A percentile compares a stretch with the other conserved stretches of the same genome.
Evolutionary conservation across 2,113 vertebrate species (phyloP).

Genomic region (Xerus inauris): DNA sequence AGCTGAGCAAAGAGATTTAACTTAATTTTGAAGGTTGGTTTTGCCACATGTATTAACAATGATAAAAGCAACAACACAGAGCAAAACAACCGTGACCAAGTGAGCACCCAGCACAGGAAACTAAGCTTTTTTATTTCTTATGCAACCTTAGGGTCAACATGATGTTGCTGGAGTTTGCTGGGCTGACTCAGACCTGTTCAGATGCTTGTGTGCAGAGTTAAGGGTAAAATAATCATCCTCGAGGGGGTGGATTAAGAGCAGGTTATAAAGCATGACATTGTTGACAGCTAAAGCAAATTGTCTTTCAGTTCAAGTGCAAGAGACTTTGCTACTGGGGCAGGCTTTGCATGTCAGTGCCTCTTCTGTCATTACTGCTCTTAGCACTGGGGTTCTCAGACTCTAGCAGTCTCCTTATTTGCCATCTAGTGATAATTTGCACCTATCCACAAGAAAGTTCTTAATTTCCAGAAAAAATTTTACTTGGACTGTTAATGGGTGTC

Average conservation of each 20-base stretch:
- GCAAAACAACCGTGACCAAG: slow-evolving; percentile 53
- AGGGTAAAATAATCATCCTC: slow-evolving; percentile 64
- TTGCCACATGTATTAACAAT: slow-evolving; percentile 64
- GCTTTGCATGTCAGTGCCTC: background rate
- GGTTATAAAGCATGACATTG: slow-evolving; percentile 65
- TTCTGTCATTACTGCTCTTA: background rate
- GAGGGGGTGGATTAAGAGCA: slow-evolving; percentile 69
- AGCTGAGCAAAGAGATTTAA: slow-evolving; percentile 70
- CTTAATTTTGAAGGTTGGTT: slow-evolving; percentile 56
- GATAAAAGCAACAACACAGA: slow-evolving; percentile 63
- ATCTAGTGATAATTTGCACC: background rate
- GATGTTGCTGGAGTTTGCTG: slow-evolving; percentile 36
- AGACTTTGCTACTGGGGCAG: slow-evolving; percentile 35
- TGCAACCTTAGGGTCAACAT: slow-evolving; percentile 61
- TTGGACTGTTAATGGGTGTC: background rate
- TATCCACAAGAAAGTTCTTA: background rate
- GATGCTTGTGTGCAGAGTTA: slow-evolving; percentile 49
- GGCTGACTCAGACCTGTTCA: slow-evolving; percentile 63
- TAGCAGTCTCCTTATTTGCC: background rate
- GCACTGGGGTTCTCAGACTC: background rate
- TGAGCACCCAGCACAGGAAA: slow-evolving; percentile 46
- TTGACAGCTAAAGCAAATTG: slow-evolving; percentile 74
- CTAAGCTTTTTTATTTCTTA: slow-evolving; percentile 51
- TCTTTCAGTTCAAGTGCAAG: slow-evolving; percentile 49
- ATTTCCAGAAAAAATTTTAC: slow-evolving; percentile 27